Evolutionary conservation across 2,797 vertebrate genomes (phyloP).

Genomic region (Anniella stebbinsi): DNA sequence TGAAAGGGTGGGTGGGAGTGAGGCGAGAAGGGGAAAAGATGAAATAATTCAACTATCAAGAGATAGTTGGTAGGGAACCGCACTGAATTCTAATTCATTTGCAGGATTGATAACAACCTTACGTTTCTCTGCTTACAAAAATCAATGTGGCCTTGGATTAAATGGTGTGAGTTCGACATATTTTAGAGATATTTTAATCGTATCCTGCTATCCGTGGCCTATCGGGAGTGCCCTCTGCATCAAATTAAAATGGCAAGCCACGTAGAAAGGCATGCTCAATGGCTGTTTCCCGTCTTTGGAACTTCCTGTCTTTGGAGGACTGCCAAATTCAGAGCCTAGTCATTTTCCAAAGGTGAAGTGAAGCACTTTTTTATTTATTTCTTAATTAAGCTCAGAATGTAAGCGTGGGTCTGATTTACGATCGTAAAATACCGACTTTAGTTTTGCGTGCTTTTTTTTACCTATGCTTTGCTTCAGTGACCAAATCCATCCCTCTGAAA

Average conservation of each 20-base stretch:
- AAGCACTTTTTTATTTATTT: neutral
- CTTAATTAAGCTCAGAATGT: neutral
- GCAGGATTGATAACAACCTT: neutral
- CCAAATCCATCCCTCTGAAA: neutral
- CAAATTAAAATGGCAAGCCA: neutral
- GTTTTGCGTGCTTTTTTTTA: too few species aligned
- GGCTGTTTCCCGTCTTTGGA: neutral
- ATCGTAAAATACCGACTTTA: neutral
- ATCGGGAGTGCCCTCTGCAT: neutral
- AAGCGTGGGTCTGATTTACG: neutral
- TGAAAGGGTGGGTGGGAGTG: too few species aligned
- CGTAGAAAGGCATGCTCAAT: neutral
- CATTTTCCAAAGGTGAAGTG: neutral
- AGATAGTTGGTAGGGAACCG: neutral
- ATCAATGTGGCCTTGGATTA: neutral
- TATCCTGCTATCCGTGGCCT: neutral
- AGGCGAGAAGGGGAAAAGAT: neutral
- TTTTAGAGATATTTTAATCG: neutral
- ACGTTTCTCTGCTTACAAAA: neutral
- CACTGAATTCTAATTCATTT: conserved; percentile 3
- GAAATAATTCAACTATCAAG: neutral
- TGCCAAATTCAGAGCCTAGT: neutral
- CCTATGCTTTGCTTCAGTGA: neutral
- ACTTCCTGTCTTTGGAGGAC: neutral
- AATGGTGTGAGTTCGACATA: neutral